Conservation (phyloP, 2,888 invertebrate species). For the Terebella lapidaria region DNA sequence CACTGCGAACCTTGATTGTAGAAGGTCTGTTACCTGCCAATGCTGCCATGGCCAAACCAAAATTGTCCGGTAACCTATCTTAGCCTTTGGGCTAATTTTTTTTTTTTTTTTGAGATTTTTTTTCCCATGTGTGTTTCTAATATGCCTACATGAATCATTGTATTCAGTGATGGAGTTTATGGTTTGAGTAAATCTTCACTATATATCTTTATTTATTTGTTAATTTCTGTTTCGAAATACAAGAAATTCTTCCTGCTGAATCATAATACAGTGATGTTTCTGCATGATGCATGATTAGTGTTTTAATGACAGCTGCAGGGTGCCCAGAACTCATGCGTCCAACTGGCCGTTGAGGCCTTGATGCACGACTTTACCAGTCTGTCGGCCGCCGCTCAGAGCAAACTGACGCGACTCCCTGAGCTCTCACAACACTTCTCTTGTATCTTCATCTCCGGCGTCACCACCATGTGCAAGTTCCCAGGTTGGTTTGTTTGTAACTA, state of each 20-base stretch:
- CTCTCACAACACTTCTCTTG: slow-evolving; percentile 80
- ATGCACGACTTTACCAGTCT: slow-evolving; percentile 79
- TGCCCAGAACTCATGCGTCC: slow-evolving; percentile 7
- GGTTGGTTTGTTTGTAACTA: slow-evolving; percentile 30
- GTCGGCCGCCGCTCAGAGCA: slow-evolving; percentile 67
- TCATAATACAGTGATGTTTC: too few species aligned
- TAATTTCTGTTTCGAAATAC: too few species aligned
- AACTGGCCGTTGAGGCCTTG: slow-evolving; percentile 59
- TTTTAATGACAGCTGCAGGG: slow-evolving; percentile 19
- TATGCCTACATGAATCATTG: not conserved
- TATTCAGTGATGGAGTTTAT: too few species aligned
- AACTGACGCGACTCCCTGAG: slow-evolving; percentile 68
- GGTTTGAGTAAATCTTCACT: too few species aligned
- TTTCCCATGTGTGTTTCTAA: not conserved
- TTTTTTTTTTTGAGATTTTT: not conserved
- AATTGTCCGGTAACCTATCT: too few species aligned
- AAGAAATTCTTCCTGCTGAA: too few species aligned
- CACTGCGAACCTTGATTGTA: too few species aligned
- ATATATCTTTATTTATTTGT: too few species aligned
- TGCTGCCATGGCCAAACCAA: too few species aligned
- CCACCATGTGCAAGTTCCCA: slow-evolving; percentile 65
- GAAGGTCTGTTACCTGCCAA: too few species aligned
- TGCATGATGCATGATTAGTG: too few species aligned
- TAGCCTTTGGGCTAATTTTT: too few species aligned
- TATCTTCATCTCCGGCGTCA: slow-evolving; percentile 79